phyloP scores from a whole-genome alignment of 2,113 vertebrate species.

The Dipodomys spectabilis region DNA sequence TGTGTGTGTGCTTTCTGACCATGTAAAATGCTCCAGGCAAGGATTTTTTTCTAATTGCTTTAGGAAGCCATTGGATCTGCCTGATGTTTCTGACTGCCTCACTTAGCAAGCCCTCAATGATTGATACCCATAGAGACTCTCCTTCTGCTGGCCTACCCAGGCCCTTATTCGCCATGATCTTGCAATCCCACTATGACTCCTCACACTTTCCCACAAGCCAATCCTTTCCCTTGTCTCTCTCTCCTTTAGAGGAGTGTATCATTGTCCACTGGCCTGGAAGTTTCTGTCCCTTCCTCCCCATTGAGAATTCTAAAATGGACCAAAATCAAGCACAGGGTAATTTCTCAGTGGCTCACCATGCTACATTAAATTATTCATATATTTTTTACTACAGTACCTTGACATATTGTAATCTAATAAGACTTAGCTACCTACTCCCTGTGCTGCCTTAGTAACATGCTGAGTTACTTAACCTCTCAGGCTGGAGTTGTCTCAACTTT shows the following conservation, averaged over 20 bases:
- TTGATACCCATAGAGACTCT: background rate
- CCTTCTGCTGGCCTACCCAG: accelerated
- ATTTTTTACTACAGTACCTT: background rate
- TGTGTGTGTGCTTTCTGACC: background rate
- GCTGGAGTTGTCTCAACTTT: background rate
- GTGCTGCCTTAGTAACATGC: background rate
- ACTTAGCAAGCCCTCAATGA: background rate
- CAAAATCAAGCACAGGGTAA: background rate
- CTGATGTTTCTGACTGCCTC: background rate
- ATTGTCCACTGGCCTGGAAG: background rate
- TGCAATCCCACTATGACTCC: accelerated
- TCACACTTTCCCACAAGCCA: too few species aligned
- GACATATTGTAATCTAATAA: background rate
- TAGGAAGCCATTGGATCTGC: background rate
- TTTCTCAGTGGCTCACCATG: background rate
- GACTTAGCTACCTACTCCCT: background rate
- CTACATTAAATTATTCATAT: background rate
- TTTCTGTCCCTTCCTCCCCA: background rate
- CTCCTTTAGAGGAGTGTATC: background rate
- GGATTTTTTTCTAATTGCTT: background rate
- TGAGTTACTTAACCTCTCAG: background rate
- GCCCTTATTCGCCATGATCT: background rate
- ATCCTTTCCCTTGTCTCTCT: background rate
- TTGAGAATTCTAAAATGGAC: background rate
- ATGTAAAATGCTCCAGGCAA: background rate